Evolutionary conservation across 2,888 invertebrate genomes (phyloP), one percentile per base, ranked within the genome.

Genomic region (Trissoscelio sp.): DNA sequence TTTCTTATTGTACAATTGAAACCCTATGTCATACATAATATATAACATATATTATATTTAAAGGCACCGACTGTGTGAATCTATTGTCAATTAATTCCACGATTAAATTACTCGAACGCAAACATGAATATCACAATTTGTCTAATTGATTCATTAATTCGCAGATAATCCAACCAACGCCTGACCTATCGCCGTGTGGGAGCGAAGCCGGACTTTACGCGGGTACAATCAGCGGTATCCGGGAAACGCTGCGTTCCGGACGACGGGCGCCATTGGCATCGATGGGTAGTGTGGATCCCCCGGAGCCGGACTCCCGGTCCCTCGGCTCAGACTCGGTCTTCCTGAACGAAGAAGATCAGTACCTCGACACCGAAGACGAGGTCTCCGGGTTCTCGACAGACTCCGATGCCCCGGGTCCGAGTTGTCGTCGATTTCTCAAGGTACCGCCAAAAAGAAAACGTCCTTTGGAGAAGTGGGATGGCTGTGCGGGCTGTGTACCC

Each of bases 321-420:
- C 93, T 95, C 73, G 95, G 95, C 48, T 95, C 96, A 62, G 96
- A 97, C 91, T 96, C 96, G 16, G 96, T 97, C 75, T 97, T 96
- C 90, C 93, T 94, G 72, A 95, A 95, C 88, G 94, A 94, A 86
- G 95, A 94, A 79, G 92, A 83, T 12, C 92, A 92, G 83, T 93
- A 92, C 67, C 93, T 94, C 85, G 96, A 96, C 86, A 97, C 97
- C 12, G 96, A 97, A 89, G 96, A 96, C 88, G 96, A 96, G 88
- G 95, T 96, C 86, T 96, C 96, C 87, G 96, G 96, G 87, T 95
- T 96, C 89, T 96, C 96, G 78, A 96, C 96, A 39, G 96, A 96
- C 88, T 96, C 96, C 87, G 96, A 96, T 84, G 94, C 86, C 81
- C 90, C 87, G 53, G 92, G 88, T 74, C 90, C 87, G 83, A 91